Percentiles rank a stretch among this genome's conserved stretches.
Evolutionary conservation across 2,888 invertebrate genomes (phyloP).

Genomic region (Eilema depressum): DNA sequence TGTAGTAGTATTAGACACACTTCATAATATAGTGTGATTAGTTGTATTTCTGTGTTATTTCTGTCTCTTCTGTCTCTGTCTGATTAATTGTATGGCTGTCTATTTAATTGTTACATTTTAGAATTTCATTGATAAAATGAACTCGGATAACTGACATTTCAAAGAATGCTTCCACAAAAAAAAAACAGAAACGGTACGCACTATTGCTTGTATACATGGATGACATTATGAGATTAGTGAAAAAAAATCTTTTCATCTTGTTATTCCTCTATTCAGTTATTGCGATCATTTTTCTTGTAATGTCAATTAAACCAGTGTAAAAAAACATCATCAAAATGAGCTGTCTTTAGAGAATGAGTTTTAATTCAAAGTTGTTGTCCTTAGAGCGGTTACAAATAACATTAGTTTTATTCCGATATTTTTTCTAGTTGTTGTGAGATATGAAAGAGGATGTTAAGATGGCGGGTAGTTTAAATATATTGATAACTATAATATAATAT

Average conservation of each 20-base stretch:
- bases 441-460: constrained; percentile 35
- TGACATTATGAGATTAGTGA: background rate
- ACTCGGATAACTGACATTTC: background rate
- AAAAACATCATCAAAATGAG: constrained; percentile 59
- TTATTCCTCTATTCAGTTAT: background rate
- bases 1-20: constrained; percentile 45
- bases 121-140: background rate
- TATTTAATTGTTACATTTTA: background rate
- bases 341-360: constrained; percentile 42
- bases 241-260: background rate
- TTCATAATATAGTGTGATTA: constrained; percentile 21
- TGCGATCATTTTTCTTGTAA: constrained; percentile 40
- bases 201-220: background rate
- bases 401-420: background rate
- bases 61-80: too few species aligned
- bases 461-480: constrained; percentile 35
- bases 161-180: background rate
- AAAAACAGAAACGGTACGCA: background rate
- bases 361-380: constrained; percentile 17
- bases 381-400: constrained; percentile 7
- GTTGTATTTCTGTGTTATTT: constrained; percentile 18
- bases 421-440: constrained; percentile 26
- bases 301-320: constrained; percentile 62
- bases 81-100: too few species aligned
- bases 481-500: constrained; percentile 19